phyloP scores from a whole-genome alignment of 2,888 invertebrate species.

The Acanthosepion lycidas region DNA sequence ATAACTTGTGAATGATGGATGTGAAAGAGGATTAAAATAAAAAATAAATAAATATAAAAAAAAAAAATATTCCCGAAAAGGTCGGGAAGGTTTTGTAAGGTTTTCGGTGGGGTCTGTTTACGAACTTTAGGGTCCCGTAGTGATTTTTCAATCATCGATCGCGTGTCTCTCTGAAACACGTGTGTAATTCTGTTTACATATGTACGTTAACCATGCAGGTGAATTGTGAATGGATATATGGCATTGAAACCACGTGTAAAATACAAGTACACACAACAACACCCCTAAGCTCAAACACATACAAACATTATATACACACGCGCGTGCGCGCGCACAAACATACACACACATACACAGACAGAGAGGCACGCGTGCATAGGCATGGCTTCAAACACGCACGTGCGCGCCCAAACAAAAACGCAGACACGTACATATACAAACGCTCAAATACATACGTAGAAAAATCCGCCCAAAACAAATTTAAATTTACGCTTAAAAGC shows the following conservation, averaged over 20 bases:
- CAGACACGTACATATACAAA: not conserved
- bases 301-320: not conserved
- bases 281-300: not conserved
- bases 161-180: not conserved
- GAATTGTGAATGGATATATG: not conserved
- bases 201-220: not conserved
- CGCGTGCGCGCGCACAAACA: not conserved
- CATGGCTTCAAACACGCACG: not conserved
- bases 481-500: too few species aligned
- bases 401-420: not conserved
- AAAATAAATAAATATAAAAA: too few species aligned
- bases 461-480: too few species aligned
- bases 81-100: too few species aligned
- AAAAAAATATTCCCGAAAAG: too few species aligned
- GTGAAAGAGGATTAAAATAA: too few species aligned
- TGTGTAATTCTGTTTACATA: not conserved
- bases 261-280: not conserved
- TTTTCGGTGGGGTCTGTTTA: too few species aligned
- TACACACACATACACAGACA: not conserved
- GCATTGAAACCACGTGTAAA: not conserved
- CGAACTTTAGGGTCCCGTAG: too few species aligned
- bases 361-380: not conserved
- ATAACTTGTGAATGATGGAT: too few species aligned
- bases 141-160: too few species aligned
- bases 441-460: not conserved